Evolutionary conservation across 2,888 invertebrate species (phyloP).

Genomic region (Harpalus rufipes): DNA sequence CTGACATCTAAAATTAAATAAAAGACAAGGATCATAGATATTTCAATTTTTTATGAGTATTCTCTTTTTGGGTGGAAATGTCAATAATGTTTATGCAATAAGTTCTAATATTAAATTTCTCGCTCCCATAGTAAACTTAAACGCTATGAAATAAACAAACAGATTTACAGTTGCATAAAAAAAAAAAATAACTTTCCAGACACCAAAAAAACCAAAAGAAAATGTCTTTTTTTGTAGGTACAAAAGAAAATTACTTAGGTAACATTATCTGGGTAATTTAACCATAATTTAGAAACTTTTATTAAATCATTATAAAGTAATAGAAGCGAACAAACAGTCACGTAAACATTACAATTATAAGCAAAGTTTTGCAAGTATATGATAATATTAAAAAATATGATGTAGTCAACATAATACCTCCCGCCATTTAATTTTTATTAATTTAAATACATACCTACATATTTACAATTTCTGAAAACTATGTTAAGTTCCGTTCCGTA

Average conservation of each 20-base stretch:
- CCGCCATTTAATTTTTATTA: too few relatives aligned
- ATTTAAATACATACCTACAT: too few relatives aligned
- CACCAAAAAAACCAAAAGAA: constrained; percentile 17
- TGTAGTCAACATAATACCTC: too few relatives aligned
- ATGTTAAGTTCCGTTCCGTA: too few relatives aligned
- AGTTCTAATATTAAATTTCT: constrained; percentile 1
- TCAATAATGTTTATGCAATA: neutral
- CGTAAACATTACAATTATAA: too few relatives aligned
- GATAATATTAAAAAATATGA: too few relatives aligned
- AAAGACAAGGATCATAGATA: too few relatives aligned
- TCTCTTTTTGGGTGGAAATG: neutral
- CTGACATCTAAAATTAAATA: neutral
- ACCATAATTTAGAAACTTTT: neutral
- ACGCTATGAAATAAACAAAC: constrained; percentile 4
- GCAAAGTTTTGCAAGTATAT: too few relatives aligned
- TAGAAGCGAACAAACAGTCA: neutral
- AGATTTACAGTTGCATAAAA: constrained; percentile 20
- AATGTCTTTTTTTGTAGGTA: neutral
- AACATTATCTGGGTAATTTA: neutral
- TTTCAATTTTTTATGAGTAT: too few relatives aligned
- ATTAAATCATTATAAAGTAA: neutral
- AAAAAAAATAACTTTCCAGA: constrained; percentile 30
- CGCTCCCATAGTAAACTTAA: neutral
- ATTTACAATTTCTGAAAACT: too few relatives aligned
- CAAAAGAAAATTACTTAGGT: neutral